Conservation (phyloP, 2,888 invertebrate species). For the Siphlonurus alternatus region DNA sequence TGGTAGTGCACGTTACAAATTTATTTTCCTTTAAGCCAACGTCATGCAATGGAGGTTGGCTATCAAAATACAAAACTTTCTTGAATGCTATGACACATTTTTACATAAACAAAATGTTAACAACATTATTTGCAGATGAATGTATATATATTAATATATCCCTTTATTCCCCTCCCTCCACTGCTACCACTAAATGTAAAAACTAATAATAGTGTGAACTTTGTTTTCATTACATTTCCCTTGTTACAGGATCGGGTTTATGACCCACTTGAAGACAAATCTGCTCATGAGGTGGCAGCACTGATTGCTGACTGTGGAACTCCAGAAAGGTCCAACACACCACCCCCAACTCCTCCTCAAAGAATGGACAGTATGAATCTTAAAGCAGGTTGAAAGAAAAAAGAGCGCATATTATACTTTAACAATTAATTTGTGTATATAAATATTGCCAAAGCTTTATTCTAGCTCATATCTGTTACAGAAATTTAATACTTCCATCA, state of each 20-base stretch:
- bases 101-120: no score
- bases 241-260: constrained; percentile 39
- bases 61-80: no score
- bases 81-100: no score
- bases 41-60: no score
- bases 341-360: constrained; percentile 38
- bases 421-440: background rate
- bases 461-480: background rate
- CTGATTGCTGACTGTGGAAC: constrained; percentile 43
- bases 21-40: no score
- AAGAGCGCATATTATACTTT: no score
- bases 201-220: no score
- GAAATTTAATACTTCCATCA: background rate
- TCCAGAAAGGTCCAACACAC: constrained; percentile 33
- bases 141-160: no score
- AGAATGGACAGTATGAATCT: constrained; percentile 33
- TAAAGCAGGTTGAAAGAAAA: constrained; percentile 13
- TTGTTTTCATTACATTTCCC: no score
- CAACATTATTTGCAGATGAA: no score
- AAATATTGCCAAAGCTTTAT: background rate
- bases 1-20: no score
- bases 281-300: constrained; percentile 49
- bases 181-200: background rate
- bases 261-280: constrained; percentile 23
- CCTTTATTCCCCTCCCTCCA: background rate